Evolutionary conservation across 2,888 invertebrate species (phyloP), one percentile per base, ranked within the genome.

Genomic region (Fragum fragum): DNA sequence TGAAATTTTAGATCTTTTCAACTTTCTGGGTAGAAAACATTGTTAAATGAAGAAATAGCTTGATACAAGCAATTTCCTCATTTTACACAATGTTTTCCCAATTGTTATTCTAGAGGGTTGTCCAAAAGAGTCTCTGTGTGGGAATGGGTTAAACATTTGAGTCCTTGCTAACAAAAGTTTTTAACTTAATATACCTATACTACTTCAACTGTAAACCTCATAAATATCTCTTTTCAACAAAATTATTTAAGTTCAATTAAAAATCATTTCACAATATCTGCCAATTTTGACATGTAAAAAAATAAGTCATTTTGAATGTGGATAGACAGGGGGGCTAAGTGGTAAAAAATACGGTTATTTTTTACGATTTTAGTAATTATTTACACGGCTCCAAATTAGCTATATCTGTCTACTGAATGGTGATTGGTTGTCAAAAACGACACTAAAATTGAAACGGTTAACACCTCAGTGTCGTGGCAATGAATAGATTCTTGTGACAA

Each of bases 401-500:
- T 39, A 79, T 83, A 83, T 39, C 63, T 79, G 83, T 83, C 83
- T 61, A 16, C 36, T 53, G 52, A 71, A 76, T 55, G 53, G 42
- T 69, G 73, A 76, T 63, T 73, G 73, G 55, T 72, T 76, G 79
- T 79, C 76, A 73, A 36, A 21, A 36, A 26, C 70, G 71, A 75
- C 83, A 76, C 76, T 73, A 76, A 83, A 73, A 73, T 76, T 79
- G 79, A 83, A 76, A 76, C 55, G 73, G 70, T 83, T 83, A 76
- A 83, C 83, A 83, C 83, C 79, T 83, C 52, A 11, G 32, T 32
- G 55, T 28, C 9, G 71, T 71, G 28, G 29, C 16, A 55, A 71
- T 55, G 32, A 32, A 52, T 71, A 1, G 26, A 23, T 57, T 26
- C 61, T n/a, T 23, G 6, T 32, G 61, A 61, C 61, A 18, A 61